Base-by-base conservation (phyloP, 2,888 invertebrate genomes). In the Apodemia zela region DNA sequence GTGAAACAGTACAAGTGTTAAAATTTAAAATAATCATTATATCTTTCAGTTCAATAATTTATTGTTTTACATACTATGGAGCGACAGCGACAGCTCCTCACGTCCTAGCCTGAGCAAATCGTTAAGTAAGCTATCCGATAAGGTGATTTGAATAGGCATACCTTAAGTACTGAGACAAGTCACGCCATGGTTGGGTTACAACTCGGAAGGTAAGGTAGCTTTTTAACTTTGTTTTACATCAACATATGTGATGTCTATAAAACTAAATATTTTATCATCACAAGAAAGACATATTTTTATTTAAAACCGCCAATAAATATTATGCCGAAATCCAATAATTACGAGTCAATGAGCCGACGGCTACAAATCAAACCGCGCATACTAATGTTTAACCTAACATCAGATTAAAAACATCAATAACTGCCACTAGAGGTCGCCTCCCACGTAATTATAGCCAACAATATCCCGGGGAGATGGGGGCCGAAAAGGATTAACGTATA, bases 341-440 rank as follows among this genome's bases (percentile, higher is more conserved):
- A 90, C 82, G 82, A 82, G 79, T 75, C 84, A 87, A 90, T 87
- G 89, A 88, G 87, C 84, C 87, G 84, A 73, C 79, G 82, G 82
- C 87, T 76, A 89, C 89, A 89, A 90, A 89, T 88, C 90, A 89
- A 85, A 77, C 73, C 75, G 80, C 84, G 86, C 88, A 88, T 88
- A 88, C 89, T 86, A 89, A 90, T 88, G 88, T 81, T 86, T 87
- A 88, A 88, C 90, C 90, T 89, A 89, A 89, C 89, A 89, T 91
- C 89, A 88, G 90, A 91, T 91, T 90, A 89, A 90, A 90, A 86
- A 85, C 91, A 91, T 91, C 91, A 89, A 91, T 91, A 89, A 87
- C 85, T 89, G 90, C 89, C 91, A 87, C 87, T 88, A 85, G 85
- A 85, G 85, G 84, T 87, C 87, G 85, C 88, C 90, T 88, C 90